Evolutionary conservation across 2,113 vertebrate species (phyloP), one percentile per base, ranked within the genome.

Genomic region (Peromyscus polionotus): DNA sequence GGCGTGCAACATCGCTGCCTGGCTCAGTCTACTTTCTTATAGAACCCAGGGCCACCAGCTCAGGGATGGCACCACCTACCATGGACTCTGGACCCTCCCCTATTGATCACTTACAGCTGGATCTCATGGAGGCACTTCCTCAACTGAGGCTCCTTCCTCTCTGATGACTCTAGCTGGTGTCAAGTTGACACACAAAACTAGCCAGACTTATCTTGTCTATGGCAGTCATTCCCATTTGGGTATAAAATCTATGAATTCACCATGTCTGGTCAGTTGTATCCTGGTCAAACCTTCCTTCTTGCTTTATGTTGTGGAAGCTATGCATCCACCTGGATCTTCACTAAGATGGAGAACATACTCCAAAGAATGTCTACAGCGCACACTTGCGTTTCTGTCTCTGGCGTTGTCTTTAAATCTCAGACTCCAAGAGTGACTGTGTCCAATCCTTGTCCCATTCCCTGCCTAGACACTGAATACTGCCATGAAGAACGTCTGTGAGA

Each of bases 401-500:
- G 3, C 31, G 36, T 19, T 75, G 12, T 36, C 72, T 73, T 14
- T 22, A 17, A 0, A 2, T 28, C 4, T 54, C 17, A 7, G 19
- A 61, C 3, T 36, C 45, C 24, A 1, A 1, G 33, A 59, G 26
- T 92, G 26, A 95, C 20, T 26, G 3, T 67, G 17, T 19, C 3
- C 10, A 39, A 16, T 54, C 48, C 9, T 36, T 19, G 12, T 33
- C 28, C 63, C 59, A 7, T 33, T 33, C 12, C 57, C 24, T 67
- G 39, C 45, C 16, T 96, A 99, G 99, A 99, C 98, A 0, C 96
- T 99, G 24, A 93, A 96, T 80, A 98, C 98, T 1, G 99, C 99
- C 3, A 97, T 99, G 98, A 99, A 99, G 97, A 95, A 98, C 31
- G 98, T 99, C 39, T 99, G 99, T 0, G 99, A 99, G 98, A 99